A percentile compares a stretch with the other conserved stretches of the same genome.
Evolutionary conservation across 2,797 vertebrate genomes (phyloP).

Genomic region (Cynodonichthys magdalenae): DNA sequence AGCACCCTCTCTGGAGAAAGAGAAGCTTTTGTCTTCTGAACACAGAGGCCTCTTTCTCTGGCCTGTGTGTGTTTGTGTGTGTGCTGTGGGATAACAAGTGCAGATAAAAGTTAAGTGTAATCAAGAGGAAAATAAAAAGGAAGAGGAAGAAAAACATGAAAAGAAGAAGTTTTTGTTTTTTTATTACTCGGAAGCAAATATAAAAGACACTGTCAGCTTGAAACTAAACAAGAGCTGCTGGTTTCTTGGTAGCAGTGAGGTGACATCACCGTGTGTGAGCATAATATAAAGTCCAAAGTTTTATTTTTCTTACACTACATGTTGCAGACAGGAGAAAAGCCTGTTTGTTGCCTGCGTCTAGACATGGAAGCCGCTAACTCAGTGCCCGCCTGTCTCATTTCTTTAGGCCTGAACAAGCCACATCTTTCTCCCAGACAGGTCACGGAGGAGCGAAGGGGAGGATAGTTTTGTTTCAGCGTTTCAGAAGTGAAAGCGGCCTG

Average conservation of each 20-base stretch:
- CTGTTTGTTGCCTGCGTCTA: slow-evolving; percentile 51
- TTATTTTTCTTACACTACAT: slow-evolving; percentile 75
- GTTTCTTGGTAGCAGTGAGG: slow-evolving; percentile 47
- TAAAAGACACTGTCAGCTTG: slow-evolving; percentile 55
- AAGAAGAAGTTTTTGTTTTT: slow-evolving; percentile 44
- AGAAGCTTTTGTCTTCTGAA: slow-evolving; percentile 85
- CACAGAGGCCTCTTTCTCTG: slow-evolving; percentile 83
- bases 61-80: slow-evolving; percentile 32
- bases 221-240: slow-evolving; percentile 43
- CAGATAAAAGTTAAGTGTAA: slow-evolving; percentile 73
- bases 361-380: slow-evolving; percentile 47
- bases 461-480: slow-evolving; percentile 32
- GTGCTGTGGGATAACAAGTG: slow-evolving; percentile 63
- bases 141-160: slow-evolving; percentile 41
- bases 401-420: slow-evolving; percentile 41
- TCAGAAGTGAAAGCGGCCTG: slow-evolving; percentile 19
- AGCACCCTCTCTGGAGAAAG: slow-evolving; percentile 81
- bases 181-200: slow-evolving; percentile 42
- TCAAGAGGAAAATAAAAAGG: slow-evolving; percentile 55
- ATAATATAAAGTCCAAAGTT: slow-evolving; percentile 80
- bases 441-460: slow-evolving; percentile 23
- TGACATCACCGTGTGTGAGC: slow-evolving; percentile 72
- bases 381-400: slow-evolving; percentile 71
- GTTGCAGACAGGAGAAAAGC: slow-evolving; percentile 38
- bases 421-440: slow-evolving; percentile 52